A percentile compares a stretch with the other conserved stretches of the same genome.
These are phyloP conservation scores for Sinopyrophorus schimmeli DNA, from an alignment of 2,888 invertebrate genomes.

Conservation along the genomic window DNA sequence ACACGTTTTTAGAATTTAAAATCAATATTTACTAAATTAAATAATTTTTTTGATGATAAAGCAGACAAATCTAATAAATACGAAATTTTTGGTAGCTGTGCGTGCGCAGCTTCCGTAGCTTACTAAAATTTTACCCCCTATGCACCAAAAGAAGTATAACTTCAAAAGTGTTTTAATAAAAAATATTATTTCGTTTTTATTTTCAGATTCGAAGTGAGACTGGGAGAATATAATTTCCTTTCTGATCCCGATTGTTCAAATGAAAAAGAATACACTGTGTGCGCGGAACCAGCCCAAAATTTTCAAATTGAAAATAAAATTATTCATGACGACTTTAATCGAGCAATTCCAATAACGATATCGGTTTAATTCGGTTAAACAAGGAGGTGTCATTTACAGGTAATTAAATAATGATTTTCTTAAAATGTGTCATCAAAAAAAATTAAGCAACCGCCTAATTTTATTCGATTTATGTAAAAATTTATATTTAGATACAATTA, in stretches of 20 bases:
- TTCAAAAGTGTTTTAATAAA: not conserved
- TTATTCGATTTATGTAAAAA: too few relatives aligned
- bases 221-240: conserved; percentile 4
- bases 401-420: not conserved
- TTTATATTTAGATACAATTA: conserved; percentile 2
- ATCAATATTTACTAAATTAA: too few relatives aligned
- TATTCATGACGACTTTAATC: not conserved
- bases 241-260: not conserved
- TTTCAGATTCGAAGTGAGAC: not conserved
- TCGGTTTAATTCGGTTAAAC: conserved; percentile 2
- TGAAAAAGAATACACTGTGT: not conserved
- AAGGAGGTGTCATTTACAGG: conserved; percentile 2
- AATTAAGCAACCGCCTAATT: not conserved
- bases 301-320: conserved; percentile 5
- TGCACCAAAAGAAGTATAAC: too few relatives aligned
- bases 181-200: too few relatives aligned
- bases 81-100: too few relatives aligned
- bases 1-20: too few relatives aligned
- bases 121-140: too few relatives aligned
- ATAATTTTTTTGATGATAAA: too few relatives aligned
- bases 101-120: too few relatives aligned
- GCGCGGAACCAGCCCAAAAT: conserved; percentile 1
- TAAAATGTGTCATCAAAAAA: not conserved
- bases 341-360: not conserved
- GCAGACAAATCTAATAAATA: too few relatives aligned